These are phyloP conservation scores for Coreius guichenoti DNA, from an alignment of 2,797 vertebrate genomes.

Conservation along the genomic window DNA sequence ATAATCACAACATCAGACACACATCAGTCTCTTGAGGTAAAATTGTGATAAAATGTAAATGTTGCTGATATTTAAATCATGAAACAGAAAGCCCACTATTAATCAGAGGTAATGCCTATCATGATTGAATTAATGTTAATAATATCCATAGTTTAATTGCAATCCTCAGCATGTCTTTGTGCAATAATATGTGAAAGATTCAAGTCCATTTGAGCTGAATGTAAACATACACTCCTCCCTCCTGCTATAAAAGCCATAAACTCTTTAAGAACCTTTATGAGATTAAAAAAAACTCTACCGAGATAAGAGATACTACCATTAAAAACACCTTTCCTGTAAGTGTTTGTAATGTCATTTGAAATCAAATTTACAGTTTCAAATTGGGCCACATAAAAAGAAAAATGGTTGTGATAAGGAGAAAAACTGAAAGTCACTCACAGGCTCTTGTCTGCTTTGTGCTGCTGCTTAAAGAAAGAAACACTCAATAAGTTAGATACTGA, in stretches of 20 bases:
- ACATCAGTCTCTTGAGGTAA: background rate
- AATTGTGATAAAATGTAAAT: background rate
- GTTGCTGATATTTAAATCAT: background rate
- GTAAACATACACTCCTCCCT: background rate
- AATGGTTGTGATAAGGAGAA: background rate
- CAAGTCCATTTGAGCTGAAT: background rate
- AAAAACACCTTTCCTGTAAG: background rate
- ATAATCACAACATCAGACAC: background rate
- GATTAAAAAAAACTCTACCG: background rate
- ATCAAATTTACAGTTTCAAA: background rate
- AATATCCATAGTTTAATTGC: background rate
- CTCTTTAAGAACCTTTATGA: background rate
- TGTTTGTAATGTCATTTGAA: background rate
- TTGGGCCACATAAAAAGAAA: background rate
- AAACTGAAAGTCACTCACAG: conserved; percentile 42
- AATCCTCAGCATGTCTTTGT: background rate
- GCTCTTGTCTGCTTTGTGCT: conserved; percentile 13
- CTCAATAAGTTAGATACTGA: background rate
- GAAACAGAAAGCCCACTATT: background rate
- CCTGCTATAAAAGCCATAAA: background rate
- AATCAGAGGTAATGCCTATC: background rate
- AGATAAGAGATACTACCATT: background rate
- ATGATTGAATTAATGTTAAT: background rate
- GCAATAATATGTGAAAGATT: background rate
- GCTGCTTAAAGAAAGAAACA: conserved; percentile 21